Base-by-base conservation (phyloP, 1,140 invertebrate genomes). In the Drosophila kepulauana region DNA sequence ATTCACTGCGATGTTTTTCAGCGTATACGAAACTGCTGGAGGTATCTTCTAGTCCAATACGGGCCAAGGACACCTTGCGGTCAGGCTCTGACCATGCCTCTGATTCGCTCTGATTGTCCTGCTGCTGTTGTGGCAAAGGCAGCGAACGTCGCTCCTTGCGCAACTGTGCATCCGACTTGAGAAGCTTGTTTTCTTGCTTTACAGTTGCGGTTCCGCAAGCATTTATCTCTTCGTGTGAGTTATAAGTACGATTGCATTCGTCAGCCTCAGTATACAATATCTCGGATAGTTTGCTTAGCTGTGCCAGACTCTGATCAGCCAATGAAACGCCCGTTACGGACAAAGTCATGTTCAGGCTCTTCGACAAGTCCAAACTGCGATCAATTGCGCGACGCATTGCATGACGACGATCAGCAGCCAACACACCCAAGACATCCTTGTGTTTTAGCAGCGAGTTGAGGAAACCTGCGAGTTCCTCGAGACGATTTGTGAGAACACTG, bases 11-110 rank as follows among this genome's bases (percentile, higher is more conserved):
- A 5, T 66, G 73, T 41, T 75, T 46, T 7, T 78, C 59, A 3
- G 62, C 69, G 0, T 45, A 54, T 0, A 78, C 68, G 28, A 77
- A 41, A 8, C 85, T 91, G 20, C 78, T 74, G 11, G 86, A 75
- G 5, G 70, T 84, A 6, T 92, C 91, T 8, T 92, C 92, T 4
- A 97, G 91, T 1, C 96, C 96, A 46, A 97, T 97, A 68, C 96
- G 94, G 0, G 95, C 96, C 64, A 96, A 91, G 0, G 96, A 97
- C 0, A 97, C 96, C 63, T 94, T 95, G 66, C 96, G 94, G 81
- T 98, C 97, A 0, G 97, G 97, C 88, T 97, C 97, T 0, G 96
- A 97, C 95, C 97, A 97, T 15, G 96, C 95, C 81, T 98, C 97
- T 0, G 96, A 96, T 87, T 97, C 96, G 1, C 96, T 96, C 30